Evolutionary conservation across 2,113 vertebrate species (phyloP), one percentile per base, ranked within the genome.

Genomic region (Sclerurus mexicanus): DNA sequence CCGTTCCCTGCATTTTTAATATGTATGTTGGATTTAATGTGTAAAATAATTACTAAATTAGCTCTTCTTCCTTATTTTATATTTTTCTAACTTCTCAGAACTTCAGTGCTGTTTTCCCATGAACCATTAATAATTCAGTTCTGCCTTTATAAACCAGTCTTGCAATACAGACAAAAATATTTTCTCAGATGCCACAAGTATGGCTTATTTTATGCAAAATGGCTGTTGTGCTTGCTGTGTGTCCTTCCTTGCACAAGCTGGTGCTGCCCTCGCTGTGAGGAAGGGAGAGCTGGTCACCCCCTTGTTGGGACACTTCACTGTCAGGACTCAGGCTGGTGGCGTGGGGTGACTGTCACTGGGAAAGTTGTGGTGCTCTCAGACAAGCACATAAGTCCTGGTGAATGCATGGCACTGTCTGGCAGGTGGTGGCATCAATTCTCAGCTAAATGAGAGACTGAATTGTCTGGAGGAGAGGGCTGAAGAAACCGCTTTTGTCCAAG

Each of bases 381-480:
- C 10, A 33, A 85, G 69, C 28, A 31, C 19, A 24, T 33, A 79
- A 28, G 68, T 84, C 20, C 12, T n/a, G 16, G 11, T 77, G 49
- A 74, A 28, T 1, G 2, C 18, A 14, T 37, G 39, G 9, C 39
- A 27, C 21, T 40, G 0, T 62, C 2, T 80, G n/a, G 7, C 13
- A 6, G 6, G 1, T 15, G 7, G 14, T 40, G 39, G 9, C 22
- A 68, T 56, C 39, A 47, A 10, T 68, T 85, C 35, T 44, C 27
- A 72, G 23, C 12, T 31, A 58, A 60, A 52, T 0, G 0, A 33
- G 23, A 77, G 22, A 9, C 7, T 37, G 7, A 23, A 24, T 21
- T 59, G 16, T 13, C 46, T 85, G 81, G 19, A 89, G 17, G 28
- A 81, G 22, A 78, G 22, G 9, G 4, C 11, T 3, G 2, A 73